Percentiles rank a stretch among this genome's conserved stretches.
Conservation (phyloP, 2,888 invertebrate genomes). For the Saturnia pavonia region DNA sequence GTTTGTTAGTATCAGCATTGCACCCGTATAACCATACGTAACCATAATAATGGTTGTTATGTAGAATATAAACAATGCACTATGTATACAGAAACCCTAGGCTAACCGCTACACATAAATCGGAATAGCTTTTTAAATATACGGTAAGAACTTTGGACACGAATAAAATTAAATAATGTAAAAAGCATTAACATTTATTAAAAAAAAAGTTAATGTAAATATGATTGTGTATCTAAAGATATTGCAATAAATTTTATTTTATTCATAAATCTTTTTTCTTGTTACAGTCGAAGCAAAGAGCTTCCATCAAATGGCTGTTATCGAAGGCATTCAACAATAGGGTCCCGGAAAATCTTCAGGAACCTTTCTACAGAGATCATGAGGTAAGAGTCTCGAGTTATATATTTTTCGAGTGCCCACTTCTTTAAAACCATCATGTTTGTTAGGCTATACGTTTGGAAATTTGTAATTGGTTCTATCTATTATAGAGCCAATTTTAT, state of each 20-base stretch:
- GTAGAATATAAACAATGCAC: neutral
- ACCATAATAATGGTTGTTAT: neutral
- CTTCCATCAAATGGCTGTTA: conserved; percentile 97
- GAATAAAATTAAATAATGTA: neutral
- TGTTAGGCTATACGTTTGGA: neutral
- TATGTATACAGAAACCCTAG: neutral
- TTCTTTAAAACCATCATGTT: neutral
- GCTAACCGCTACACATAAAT: neutral
- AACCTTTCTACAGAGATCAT: conserved; percentile 97
- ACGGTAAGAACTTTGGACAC: neutral
- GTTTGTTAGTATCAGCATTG: no score
- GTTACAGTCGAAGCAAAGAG: conserved; percentile 96
- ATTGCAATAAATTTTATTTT: neutral
- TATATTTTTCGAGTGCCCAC: neutral
- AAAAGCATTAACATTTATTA: neutral
- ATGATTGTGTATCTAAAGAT: neutral
- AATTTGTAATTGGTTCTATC: neutral
- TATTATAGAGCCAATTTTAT: neutral
- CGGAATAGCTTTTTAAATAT: neutral
- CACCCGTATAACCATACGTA: no score
- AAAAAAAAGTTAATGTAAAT: no score
- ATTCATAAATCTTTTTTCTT: conserved; percentile 38
- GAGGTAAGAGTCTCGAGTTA: conserved; percentile 83
- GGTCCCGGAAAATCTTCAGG: conserved; percentile 94
- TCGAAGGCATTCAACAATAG: conserved; percentile 97